A percentile compares a stretch with the other conserved stretches of the same genome.
These are phyloP conservation scores for Alectura lathami DNA, from an alignment of 2,113 vertebrate species.

Conservation along the genomic window DNA sequence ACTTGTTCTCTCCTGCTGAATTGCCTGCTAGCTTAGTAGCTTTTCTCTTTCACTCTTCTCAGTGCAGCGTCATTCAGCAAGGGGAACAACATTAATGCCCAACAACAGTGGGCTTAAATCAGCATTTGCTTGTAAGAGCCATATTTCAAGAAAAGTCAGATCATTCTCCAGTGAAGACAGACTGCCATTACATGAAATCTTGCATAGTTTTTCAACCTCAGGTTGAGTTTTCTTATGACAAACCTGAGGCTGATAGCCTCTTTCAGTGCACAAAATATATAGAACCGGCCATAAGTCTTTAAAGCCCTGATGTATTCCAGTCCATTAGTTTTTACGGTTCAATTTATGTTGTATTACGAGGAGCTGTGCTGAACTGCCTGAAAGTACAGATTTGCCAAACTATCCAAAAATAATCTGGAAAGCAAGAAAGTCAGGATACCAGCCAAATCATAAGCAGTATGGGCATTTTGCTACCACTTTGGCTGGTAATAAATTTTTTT, in stretches of 20 bases:
- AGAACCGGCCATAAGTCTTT: constrained; percentile 66
- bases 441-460: constrained; percentile 35
- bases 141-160: background rate
- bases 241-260: constrained; percentile 20
- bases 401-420: constrained; percentile 64
- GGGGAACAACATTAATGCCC: background rate
- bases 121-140: background rate
- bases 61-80: background rate
- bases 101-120: background rate
- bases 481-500: constrained; percentile 44
- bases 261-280: constrained; percentile 57
- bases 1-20: background rate
- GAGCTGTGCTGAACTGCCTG: constrained; percentile 63
- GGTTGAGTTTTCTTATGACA: constrained; percentile 2
- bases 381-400: constrained; percentile 67
- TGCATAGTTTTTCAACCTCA: constrained; percentile 27
- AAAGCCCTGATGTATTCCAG: constrained; percentile 70
- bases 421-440: constrained; percentile 27
- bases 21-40: background rate
- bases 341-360: constrained; percentile 70
- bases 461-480: constrained; percentile 30
- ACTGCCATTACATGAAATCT: background rate
- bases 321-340: constrained; percentile 73
- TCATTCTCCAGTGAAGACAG: constrained; percentile 7
- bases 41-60: background rate